Percentiles rank a stretch among this genome's conserved stretches.
Conservation (phyloP, 2,888 invertebrate species). For the Mimachlamys varia region DNA sequence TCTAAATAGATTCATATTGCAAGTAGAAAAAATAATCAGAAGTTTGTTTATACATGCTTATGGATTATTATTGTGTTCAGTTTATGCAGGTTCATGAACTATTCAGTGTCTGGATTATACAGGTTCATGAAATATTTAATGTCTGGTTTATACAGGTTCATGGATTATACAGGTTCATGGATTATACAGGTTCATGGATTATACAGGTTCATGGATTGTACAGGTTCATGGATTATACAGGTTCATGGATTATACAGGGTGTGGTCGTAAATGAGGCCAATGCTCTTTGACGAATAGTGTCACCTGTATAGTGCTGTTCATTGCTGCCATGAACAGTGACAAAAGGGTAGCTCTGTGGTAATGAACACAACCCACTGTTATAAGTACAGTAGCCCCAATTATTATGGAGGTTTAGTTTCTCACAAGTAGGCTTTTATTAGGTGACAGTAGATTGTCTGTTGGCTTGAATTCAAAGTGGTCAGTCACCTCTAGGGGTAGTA, state of each 20-base stretch:
- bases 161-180: neutral
- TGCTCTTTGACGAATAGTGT: neutral
- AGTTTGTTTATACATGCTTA: too few relatives aligned
- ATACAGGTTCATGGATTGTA: too few relatives aligned
- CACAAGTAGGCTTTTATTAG: neutral
- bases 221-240: too few relatives aligned
- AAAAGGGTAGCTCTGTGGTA: neutral
- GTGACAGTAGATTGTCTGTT: neutral
- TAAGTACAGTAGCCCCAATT: conserved; percentile 17
- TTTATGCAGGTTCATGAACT: too few relatives aligned
- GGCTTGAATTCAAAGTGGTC: neutral
- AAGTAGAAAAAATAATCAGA: too few relatives aligned
- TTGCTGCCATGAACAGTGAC: neutral
- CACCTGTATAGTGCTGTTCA: neutral
- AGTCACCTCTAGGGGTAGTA: neutral
- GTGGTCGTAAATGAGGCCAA: neutral
- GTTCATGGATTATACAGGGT: neutral
- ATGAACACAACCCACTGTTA: neutral
- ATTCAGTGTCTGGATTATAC: too few relatives aligned
- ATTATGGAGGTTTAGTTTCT: neutral
- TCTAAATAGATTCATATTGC: too few relatives aligned
- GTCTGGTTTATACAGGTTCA: too few relatives aligned
- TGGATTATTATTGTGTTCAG: too few relatives aligned
- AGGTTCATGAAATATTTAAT: too few relatives aligned
- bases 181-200: too few relatives aligned